A percentile compares a stretch with the other conserved stretches of the same genome.
Evolutionary conservation across 1,140 invertebrate species (phyloP).

Genomic region (Octopus sinensis): DNA sequence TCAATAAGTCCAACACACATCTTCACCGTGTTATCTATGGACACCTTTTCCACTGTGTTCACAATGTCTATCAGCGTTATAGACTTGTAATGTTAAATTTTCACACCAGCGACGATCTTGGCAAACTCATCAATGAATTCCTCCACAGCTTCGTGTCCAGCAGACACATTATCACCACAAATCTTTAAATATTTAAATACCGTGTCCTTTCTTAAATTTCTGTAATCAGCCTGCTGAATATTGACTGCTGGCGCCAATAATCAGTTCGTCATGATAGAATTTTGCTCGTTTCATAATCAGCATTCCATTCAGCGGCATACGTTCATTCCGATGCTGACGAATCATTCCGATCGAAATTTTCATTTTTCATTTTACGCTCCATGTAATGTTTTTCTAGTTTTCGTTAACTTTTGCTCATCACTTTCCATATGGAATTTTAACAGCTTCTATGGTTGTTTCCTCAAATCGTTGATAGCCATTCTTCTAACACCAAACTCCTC

Average conservation of each 20-base stretch:
- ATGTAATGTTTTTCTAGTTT: neutral
- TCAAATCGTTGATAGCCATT: neutral
- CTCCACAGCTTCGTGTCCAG: neutral
- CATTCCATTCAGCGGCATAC: neutral
- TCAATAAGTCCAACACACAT: neutral
- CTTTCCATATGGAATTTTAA: neutral
- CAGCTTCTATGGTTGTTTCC: neutral
- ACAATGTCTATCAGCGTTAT: neutral
- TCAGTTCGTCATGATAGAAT: neutral
- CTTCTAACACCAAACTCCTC: neutral
- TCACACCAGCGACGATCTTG: constrained; percentile 2
- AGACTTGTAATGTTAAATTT: neutral
- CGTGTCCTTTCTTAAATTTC: constrained; percentile 7
- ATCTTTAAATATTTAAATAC: constrained; percentile 7
- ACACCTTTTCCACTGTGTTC: neutral
- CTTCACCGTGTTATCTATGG: neutral
- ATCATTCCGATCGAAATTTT: neutral
- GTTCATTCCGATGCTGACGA: neutral
- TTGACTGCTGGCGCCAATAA: neutral
- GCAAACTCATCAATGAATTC: neutral
- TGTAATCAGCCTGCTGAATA: constrained; percentile 7
- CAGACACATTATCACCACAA: neutral
- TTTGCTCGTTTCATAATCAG: neutral
- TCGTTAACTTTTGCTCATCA: neutral
- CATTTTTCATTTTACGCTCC: neutral